Conservation (phyloP, 2,888 invertebrate genomes). For the Smittia aterrima region DNA sequence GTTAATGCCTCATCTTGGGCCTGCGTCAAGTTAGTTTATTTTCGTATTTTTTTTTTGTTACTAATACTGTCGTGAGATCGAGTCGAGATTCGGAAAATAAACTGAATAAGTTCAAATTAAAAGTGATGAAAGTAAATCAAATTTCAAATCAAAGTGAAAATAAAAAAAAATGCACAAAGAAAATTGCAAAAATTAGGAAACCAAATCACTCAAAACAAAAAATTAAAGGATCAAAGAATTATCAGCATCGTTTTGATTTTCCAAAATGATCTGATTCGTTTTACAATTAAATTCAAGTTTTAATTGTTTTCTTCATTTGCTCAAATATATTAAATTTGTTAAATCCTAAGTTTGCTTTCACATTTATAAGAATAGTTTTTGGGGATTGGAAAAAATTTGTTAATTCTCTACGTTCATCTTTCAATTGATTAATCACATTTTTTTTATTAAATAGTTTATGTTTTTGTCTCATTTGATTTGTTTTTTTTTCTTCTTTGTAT, state of each 20-base stretch:
- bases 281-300: background rate
- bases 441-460: constrained; percentile 24
- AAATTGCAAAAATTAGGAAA: background rate
- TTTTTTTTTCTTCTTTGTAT: background rate
- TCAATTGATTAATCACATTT: constrained; percentile 39
- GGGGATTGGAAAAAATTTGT: constrained; percentile 18
- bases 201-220: background rate
- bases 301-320: background rate
- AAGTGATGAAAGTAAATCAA: background rate
- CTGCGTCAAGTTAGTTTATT: background rate
- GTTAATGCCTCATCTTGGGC: background rate
- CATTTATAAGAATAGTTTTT: constrained; percentile 20
- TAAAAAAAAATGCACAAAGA: background rate
- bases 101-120: background rate
- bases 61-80: constrained; percentile 23
- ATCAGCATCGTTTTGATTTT: background rate
- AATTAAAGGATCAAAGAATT: background rate
- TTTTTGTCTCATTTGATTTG: background rate
- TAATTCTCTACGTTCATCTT: background rate
- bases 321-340: constrained; percentile 1
- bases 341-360: constrained; percentile 13
- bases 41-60: background rate
- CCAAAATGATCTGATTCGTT: background rate
- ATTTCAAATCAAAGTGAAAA: background rate
- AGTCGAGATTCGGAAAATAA: constrained; percentile 17